Evolutionary conservation across 35 echinoderm and acorn worm species (phyloP).

Genomic region (Amphiura filiformis): DNA sequence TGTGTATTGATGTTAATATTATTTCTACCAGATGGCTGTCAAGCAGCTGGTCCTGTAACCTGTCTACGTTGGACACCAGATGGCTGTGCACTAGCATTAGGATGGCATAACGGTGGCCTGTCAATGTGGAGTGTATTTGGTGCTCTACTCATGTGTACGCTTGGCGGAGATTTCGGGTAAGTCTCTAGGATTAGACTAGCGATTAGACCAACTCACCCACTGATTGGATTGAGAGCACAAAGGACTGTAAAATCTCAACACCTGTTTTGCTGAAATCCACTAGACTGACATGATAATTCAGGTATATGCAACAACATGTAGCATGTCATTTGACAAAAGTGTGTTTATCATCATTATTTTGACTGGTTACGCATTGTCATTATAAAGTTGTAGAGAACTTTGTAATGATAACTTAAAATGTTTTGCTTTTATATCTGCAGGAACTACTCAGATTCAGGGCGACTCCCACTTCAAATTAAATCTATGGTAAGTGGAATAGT

Average conservation of each 20-base stretch:
- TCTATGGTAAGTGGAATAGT: conserved; percentile 72
- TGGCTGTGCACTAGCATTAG: conserved; percentile 68
- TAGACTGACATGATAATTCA: neutral
- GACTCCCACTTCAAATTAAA: conserved; percentile 41
- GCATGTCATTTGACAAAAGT: neutral
- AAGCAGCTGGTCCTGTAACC: conserved; percentile 76
- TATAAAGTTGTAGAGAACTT: too few relatives aligned
- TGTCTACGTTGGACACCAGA: conserved; percentile 92
- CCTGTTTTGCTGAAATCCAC: neutral
- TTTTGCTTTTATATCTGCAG: neutral
- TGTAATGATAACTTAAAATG: too few relatives aligned
- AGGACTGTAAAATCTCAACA: neutral
- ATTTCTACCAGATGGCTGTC: conserved; percentile 67
- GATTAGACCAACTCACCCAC: too few relatives aligned
- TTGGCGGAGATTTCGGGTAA: conserved; percentile 92
- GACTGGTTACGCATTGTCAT: too few relatives aligned
- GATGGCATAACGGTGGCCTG: conserved; percentile 79
- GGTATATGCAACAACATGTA: neutral
- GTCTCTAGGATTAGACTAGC: neutral
- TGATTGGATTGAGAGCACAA: neutral
- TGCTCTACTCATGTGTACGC: conserved; percentile 81
- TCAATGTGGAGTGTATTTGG: conserved; percentile 96
- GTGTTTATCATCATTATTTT: neutral
- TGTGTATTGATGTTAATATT: too few relatives aligned
- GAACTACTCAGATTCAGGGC: conserved; percentile 5